These are phyloP conservation scores for Cydia pomonella DNA, from an alignment of 1,140 invertebrate species.

Conservation along the genomic window DNA sequence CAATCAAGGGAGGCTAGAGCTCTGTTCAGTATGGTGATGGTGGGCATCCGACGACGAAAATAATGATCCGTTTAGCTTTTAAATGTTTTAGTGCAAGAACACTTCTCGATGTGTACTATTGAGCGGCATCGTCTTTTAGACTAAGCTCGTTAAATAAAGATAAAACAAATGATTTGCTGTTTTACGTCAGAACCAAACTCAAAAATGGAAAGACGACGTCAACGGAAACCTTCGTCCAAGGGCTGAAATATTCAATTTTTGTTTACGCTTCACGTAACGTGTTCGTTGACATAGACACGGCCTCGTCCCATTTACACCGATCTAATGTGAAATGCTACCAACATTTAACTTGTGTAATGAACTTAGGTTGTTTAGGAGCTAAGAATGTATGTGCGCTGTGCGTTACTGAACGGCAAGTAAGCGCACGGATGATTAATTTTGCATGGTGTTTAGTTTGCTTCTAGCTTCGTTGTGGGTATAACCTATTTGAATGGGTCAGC, in stretches of 20 bases:
- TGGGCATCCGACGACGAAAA: too few species aligned
- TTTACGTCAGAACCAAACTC: not conserved
- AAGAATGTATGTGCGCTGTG: not conserved
- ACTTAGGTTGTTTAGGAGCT: not conserved
- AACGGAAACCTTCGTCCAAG: not conserved
- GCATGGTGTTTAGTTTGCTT: constrained; percentile 7
- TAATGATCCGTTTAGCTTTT: too few species aligned
- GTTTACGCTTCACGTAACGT: not conserved
- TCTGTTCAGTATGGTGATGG: too few species aligned
- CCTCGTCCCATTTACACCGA: constrained; percentile 17
- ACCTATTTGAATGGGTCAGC: constrained; percentile 19
- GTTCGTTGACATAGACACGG: constrained; percentile 15
- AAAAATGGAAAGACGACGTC: not conserved
- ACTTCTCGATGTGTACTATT: too few species aligned
- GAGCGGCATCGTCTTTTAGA: too few species aligned
- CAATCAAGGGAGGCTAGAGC: too few species aligned
- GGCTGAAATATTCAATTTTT: constrained; percentile 7
- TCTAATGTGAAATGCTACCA: not conserved
- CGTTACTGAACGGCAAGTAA: constrained; percentile 14
- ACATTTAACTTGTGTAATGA: not conserved
- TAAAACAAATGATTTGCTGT: not conserved
- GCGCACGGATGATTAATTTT: constrained; percentile 21
- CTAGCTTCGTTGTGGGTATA: not conserved
- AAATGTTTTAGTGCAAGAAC: too few species aligned
- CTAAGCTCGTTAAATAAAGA: too few species aligned